Evolutionary conservation across 1,140 invertebrate species (phyloP).

Genomic region (Diuraphis noxia): DNA sequence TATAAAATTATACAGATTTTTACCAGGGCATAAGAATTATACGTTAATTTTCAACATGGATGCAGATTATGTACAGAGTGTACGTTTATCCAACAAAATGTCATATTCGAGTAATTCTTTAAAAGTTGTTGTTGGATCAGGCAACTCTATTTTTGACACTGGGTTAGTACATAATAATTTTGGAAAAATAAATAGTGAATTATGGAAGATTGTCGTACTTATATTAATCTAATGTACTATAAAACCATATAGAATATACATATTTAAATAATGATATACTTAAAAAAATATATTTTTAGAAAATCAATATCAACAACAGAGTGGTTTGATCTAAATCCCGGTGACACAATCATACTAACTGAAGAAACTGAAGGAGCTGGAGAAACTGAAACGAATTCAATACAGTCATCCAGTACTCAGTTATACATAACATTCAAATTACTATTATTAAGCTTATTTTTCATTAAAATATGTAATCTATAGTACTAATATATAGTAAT

Average conservation of each 20-base stretch:
- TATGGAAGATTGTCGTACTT: not conserved
- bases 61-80: not conserved
- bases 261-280: not conserved
- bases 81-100: constrained; percentile 9
- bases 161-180: not conserved
- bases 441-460: not conserved
- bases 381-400: no score
- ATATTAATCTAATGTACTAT: not conserved
- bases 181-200: not conserved
- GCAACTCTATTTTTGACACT: not conserved
- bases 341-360: not conserved
- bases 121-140: not conserved
- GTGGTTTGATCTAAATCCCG: not conserved
- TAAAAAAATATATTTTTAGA: not conserved
- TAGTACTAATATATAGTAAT: not conserved
- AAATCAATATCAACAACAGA: not conserved
- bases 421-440: not conserved
- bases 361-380: not conserved
- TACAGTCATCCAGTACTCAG: not conserved
- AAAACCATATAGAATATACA: no score
- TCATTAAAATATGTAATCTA: not conserved
- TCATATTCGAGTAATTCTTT: not conserved
- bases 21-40: not conserved
- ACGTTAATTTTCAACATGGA: not conserved
- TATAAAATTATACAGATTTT: not conserved